Conservation (phyloP, 2,797 vertebrate genomes). For the Gouania willdenowi region DNA sequence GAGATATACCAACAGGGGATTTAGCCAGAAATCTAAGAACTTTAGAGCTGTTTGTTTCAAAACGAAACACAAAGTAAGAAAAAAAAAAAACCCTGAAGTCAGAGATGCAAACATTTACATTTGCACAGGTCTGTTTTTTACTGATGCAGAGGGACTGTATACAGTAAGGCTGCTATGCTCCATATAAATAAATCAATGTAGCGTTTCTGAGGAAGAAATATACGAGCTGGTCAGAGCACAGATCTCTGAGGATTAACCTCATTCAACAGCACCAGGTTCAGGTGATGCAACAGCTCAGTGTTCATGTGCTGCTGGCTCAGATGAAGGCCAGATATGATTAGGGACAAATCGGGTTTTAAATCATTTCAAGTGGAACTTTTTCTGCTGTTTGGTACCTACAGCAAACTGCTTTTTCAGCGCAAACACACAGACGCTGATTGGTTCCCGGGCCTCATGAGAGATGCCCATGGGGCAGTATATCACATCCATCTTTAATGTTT, state of each 20-base stretch:
- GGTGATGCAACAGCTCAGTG: constrained; percentile 39
- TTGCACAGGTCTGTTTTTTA: constrained; percentile 52
- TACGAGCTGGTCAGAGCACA: constrained; percentile 29
- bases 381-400: constrained; percentile 1
- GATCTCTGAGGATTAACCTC: constrained; percentile 42
- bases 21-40: too few relatives aligned
- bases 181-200: constrained; percentile 68
- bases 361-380: constrained; percentile 11
- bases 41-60: too few relatives aligned
- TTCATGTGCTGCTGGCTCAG: constrained; percentile 3
- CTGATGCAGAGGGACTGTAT: constrained; percentile 62
- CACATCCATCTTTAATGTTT: constrained; percentile 31
- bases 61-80: too few relatives aligned
- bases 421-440: constrained; percentile 17
- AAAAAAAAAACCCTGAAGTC: constrained; percentile 13
- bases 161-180: constrained; percentile 51
- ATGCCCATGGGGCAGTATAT: constrained; percentile 26
- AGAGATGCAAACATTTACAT: constrained; percentile 27
- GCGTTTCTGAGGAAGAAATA: constrained; percentile 56
- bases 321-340: constrained; percentile 1
- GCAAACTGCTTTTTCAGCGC: constrained; percentile 4
- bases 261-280: constrained; percentile 19
- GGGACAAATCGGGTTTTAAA: constrained; percentile 19
- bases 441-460: constrained; percentile 18
- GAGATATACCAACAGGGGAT: too few relatives aligned